Evolutionary conservation across 2,888 invertebrate species (phyloP), one percentile per base, ranked within the genome.

Genomic region (Seladonia tumulorum): DNA sequence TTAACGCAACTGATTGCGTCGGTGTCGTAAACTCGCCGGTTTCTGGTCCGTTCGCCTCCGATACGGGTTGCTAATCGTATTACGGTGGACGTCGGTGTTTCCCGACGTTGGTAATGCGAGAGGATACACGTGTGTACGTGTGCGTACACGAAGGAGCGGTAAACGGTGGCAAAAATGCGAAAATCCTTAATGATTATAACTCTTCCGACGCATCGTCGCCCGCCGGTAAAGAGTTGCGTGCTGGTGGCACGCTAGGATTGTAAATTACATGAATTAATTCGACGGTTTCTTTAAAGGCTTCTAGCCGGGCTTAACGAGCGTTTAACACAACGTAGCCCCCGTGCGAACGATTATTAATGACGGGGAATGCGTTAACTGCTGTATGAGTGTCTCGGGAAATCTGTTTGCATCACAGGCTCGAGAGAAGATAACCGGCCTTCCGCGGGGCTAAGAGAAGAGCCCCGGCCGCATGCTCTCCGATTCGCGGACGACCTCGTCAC

Each of bases 181-280:
- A 57, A 79, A 84, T 82, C 53, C 75, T 79, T 57, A 77, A 76
- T 79, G 74, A 76, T 70, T 74, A 68, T 81, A 82, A 89, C 78
- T 85, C 84, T 80, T 68, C 79, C 60, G 76, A 81, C 63, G 77
- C 82, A 57, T 76, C 85, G 78, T 57, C 76, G 42, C 73, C 66
- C 74, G 76, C 63, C 18, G 66, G 66, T 18, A 18, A 35, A 77
- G 77, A 88, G 76, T 76, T 77, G 39, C 81, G 49, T 66, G 72
- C 68, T 82, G 72, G 71, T 78, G 63, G 77, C 81, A 60, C 77
- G 74, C 53, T 81, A 77, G 66, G 77, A 83, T 89, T 83, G 85
- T 82, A 90, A 90, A 90, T 90, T 87, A 87, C 88, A 80, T 79
- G 88, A 90, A 89, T 90, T 88, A 90, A 90, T 90, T 83, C 83